Evolutionary conservation across 2,797 vertebrate species (phyloP), one percentile per base, ranked within the genome.

Genomic region (Chromobotia macracanthus): DNA sequence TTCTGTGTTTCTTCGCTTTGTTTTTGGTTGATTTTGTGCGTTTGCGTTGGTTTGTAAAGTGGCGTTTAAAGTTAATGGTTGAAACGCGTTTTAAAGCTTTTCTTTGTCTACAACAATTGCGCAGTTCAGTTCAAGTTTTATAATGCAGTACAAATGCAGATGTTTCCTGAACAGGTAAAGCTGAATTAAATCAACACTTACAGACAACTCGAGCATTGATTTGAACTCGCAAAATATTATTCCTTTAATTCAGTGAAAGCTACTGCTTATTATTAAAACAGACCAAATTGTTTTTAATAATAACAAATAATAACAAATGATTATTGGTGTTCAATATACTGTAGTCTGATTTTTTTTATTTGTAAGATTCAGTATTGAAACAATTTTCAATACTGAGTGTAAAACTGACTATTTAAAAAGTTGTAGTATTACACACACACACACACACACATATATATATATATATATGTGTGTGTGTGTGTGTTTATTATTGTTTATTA

Each of bases 291-390:
- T n/a, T n/a, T n/a, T n/a, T n/a, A n/a, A n/a, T n/a, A n/a, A n/a
- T n/a, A n/a, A n/a, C n/a, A n/a, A n/a, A n/a, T n/a, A n/a, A n/a
- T 1, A 15, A 0, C 0, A 64, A 19, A 9, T 23, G 0, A 11
- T 12, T 13, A 19, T 48, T 48, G n/a, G 13, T 13, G 18, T 55
- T n/a, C 2, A 41, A 41, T 25, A 16, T 31, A 13, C 13, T n/a
- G 4, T 12, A n/a, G n/a, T 51, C 28, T 0, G 13, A 16, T 41
- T 41, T 16, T 19, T 31, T 31, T 31, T 31, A 31, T 31, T 31
- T 31, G 31, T 31, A 31, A 31, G 31, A 31, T 31, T 31, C 31
- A 31, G 31, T 31, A 5, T 31, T 31, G 31, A 31, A 31, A 31
- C 31, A 31, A 31, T 31, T 31, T 31, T 31, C 46, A 48, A 48